Evolutionary conservation across 2,888 invertebrate genomes (phyloP).

Genomic region (Eupelmus urozonus): DNA sequence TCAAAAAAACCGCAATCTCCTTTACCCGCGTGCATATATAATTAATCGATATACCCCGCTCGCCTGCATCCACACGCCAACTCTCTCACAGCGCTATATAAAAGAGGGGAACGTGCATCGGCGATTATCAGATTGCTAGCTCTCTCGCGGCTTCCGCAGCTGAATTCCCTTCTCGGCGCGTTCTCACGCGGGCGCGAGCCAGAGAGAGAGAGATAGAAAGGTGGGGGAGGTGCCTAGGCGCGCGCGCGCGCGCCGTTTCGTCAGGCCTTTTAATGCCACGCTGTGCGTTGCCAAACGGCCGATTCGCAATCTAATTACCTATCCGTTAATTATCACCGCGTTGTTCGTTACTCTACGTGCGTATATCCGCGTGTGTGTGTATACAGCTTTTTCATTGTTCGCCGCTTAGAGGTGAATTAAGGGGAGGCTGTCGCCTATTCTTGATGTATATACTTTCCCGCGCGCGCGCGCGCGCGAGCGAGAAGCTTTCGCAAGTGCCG

Average conservation of each 20-base stretch:
- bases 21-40: too few relatives aligned
- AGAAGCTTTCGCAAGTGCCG: conserved; percentile 12
- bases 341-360: too few relatives aligned
- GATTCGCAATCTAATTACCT: conserved; percentile 59
- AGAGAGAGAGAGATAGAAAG: background rate
- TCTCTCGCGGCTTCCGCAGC: conserved; percentile 36
- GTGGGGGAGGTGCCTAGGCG: background rate
- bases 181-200: conserved; percentile 36
- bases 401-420: conserved; percentile 21
- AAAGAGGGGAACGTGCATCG: background rate
- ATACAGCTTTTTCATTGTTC: conserved; percentile 40
- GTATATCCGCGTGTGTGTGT: too few relatives aligned
- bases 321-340: conserved; percentile 57
- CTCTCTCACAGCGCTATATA: background rate
- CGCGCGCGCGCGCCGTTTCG: too few relatives aligned
- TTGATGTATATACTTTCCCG: conserved; percentile 1
- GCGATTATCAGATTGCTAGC: conserved; percentile 29
- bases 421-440: background rate
- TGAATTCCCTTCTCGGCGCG: conserved; percentile 7
- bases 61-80: background rate
- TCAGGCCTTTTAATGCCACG: too few relatives aligned
- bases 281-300: conserved; percentile 53
- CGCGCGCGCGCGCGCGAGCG: background rate
- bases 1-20: background rate
- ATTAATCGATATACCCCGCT: background rate